phyloP scores from a whole-genome alignment of 2,888 invertebrate species.

The Drosophila peninsularis region DNA sequence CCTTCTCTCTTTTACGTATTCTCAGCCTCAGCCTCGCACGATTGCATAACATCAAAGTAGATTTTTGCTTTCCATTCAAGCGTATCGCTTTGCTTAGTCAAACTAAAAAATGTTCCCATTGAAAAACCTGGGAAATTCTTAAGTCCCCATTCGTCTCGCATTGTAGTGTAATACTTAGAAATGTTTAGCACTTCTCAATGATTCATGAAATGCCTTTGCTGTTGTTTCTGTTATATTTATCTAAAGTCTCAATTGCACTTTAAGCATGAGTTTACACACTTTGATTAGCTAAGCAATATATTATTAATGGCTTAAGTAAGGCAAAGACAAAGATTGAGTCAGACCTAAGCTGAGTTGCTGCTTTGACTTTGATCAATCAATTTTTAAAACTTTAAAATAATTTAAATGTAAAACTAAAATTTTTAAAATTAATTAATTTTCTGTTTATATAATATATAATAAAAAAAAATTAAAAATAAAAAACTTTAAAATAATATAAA shows the following conservation, averaged over 20 bases:
- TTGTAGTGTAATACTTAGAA: slow-evolving; percentile 43
- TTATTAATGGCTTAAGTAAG: background rate
- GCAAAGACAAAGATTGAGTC: background rate
- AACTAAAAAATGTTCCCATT: slow-evolving; percentile 22
- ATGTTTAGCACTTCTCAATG: background rate
- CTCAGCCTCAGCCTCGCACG: slow-evolving; percentile 53
- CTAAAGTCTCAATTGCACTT: background rate
- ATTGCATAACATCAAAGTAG: slow-evolving; percentile 72
- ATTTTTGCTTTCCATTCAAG: slow-evolving; percentile 48
- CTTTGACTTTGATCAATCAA: background rate
- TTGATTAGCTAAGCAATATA: background rate
- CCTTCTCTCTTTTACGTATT: slow-evolving; percentile 4
- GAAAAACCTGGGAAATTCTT: slow-evolving; percentile 4
- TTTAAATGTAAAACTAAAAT: no score
- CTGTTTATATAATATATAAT: no score
- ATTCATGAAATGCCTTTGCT: background rate
- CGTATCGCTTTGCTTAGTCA: slow-evolving; percentile 34
- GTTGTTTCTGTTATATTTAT: background rate
- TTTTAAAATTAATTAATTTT: no score
- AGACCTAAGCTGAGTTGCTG: background rate
- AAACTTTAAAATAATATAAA: no score
- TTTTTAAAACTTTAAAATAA: no score
- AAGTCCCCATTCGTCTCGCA: background rate
- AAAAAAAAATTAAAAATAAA: no score
- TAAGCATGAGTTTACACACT: no score